Evolutionary conservation across 2,113 vertebrate species (phyloP), one percentile per base, ranked within the genome.

Genomic region (Pantherophis guttatus): DNA sequence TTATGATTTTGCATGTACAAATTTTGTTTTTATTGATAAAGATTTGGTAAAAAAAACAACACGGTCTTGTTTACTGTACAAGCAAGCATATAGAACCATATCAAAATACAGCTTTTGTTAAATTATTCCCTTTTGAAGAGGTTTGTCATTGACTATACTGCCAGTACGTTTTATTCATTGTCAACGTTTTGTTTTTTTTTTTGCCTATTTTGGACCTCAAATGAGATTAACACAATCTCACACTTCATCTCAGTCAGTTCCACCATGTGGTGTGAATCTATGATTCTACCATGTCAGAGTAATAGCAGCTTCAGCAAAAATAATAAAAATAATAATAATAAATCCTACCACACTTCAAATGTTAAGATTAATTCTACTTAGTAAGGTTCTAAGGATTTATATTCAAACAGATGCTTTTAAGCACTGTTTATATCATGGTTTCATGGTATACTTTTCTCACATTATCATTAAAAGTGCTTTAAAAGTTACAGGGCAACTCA

Each of bases 281-380:
- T 97, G 97, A 96, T 96, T 97, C 70, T 90, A 97, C 96, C 52
- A 96, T 97, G 96, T 96, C 96, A 97, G 97, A 97, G 95, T 96
- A 97, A 97, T 98, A 98, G 98, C 98, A 98, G 97, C 98, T 98
- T 98, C 96, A 97, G 96, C 95, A 97, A 96, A 92, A 62, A 62
- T 23, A 58, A 59, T 10, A 62, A 70, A 2, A n/a, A 98, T 94
- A 97, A 97, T 97, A 57, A 98, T 94, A 97, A 97, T 97, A 96
- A 97, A 96, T 93, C 95, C 50, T 97, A 97, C 96, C 96, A 97
- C 95, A 96, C 95, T 96, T 96, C 96, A 97, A 98, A 95, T 95
- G 94, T 75, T 90, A 55, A 88, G 94, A 95, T 92, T 96, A 95
- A 97, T 97, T 97, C 97, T 96, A 96, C 96, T 96, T 89, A 97